Evolutionary conservation across 2,113 vertebrate species (phyloP).

Genomic region (Tupaia tana): DNA sequence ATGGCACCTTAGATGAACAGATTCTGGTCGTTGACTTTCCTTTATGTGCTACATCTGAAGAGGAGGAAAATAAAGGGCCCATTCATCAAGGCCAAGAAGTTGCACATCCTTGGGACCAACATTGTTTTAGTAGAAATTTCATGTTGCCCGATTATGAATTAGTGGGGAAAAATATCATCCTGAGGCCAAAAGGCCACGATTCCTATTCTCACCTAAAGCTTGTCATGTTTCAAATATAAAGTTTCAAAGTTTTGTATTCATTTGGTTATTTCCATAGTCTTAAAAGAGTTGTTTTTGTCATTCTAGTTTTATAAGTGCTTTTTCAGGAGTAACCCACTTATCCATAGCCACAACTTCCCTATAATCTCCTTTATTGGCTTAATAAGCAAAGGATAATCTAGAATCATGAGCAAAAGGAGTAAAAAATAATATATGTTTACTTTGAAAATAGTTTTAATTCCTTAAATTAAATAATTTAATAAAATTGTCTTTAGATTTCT

Average conservation of each 20-base stretch:
- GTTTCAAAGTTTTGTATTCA: not conserved
- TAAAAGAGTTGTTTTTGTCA: not conserved
- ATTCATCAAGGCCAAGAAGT: not conserved
- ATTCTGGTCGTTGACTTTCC: not conserved
- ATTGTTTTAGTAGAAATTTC: rapidly evolving
- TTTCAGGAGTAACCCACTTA: not conserved
- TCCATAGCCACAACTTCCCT: not conserved
- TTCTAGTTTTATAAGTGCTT: not conserved
- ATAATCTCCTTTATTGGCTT: not conserved
- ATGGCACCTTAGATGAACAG: not conserved
- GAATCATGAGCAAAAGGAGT: not conserved
- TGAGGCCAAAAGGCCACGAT: not conserved
- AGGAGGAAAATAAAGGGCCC: not conserved
- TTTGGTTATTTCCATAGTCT: not conserved
- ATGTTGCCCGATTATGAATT: not conserved
- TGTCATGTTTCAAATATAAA: not conserved
- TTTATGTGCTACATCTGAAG: not conserved
- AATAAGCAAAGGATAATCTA: not conserved
- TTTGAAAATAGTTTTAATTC: not conserved
- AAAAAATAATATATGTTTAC: not conserved
- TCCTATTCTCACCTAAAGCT: not conserved
- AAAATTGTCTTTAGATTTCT: not conserved
- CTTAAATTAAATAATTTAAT: not conserved
- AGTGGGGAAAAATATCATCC: not conserved
- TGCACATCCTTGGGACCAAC: not conserved